Evolutionary conservation across 2,113 vertebrate genomes (phyloP).

Genomic region (Oryzias javanicus): DNA sequence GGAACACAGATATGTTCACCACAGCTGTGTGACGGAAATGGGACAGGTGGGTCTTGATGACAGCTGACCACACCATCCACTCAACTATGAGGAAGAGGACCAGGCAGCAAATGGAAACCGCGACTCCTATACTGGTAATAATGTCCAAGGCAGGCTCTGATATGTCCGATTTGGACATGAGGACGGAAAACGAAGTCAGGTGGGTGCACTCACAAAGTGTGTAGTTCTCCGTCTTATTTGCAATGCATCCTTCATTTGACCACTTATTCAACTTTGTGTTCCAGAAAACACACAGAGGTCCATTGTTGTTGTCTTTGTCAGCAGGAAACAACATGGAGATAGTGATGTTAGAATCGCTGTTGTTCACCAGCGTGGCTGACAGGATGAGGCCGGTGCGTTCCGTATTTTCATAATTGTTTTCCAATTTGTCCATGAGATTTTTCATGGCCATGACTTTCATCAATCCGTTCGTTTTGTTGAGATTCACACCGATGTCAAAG

Average conservation of each 20-base stretch:
- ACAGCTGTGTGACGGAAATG: slow-evolving; percentile 89
- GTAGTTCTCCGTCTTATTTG: accelerated
- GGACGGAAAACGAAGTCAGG: slow-evolving; percentile 88
- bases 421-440: slow-evolving; percentile 75
- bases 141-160: slow-evolving; percentile 47
- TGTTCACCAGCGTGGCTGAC: slow-evolving; percentile 67
- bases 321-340: slow-evolving; percentile 78
- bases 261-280: slow-evolving; percentile 26
- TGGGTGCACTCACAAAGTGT: slow-evolving; percentile 82
- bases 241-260: slow-evolving; percentile 54
- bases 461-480: slow-evolving; percentile 20
- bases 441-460: slow-evolving; percentile 76
- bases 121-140: slow-evolving; percentile 82
- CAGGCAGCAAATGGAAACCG: slow-evolving; percentile 84
- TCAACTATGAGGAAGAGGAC: slow-evolving; percentile 83
- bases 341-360: not conserved
- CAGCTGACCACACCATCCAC: slow-evolving; percentile 86
- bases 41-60: slow-evolving; percentile 88
- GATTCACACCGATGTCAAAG: slow-evolving; percentile 38
- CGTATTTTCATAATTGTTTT: accelerated
- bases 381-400: slow-evolving; percentile 63
- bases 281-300: slow-evolving; percentile 84
- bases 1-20: slow-evolving; percentile 85
- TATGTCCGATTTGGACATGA: slow-evolving; percentile 77
- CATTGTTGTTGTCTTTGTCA: accelerated